A percentile compares a stretch with the other conserved stretches of the same genome.
Conservation (phyloP, 2,113 vertebrate genomes). For the Sclerurus mexicanus region DNA sequence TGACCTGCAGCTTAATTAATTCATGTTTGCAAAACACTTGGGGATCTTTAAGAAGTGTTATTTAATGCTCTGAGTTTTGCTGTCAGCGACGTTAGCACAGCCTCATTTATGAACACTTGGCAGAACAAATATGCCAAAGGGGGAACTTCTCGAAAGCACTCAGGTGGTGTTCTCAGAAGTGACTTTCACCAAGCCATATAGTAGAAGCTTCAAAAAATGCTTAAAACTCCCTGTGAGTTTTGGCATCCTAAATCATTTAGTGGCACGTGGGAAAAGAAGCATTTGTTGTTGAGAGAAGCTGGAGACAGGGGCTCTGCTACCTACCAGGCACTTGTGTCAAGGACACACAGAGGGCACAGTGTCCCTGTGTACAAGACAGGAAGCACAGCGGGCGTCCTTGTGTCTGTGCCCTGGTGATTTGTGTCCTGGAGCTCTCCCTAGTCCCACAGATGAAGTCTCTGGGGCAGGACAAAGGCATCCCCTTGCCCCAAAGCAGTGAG, state of each 20-base stretch:
- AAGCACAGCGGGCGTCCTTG: accelerated
- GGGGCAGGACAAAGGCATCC: background rate
- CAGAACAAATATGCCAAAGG: background rate
- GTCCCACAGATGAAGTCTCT: background rate
- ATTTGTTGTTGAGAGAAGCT: background rate
- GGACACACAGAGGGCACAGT: background rate
- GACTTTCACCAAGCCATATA: background rate
- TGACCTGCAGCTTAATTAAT: conserved; percentile 23
- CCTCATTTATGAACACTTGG: background rate
- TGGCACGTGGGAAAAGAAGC: background rate
- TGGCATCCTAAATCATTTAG: background rate
- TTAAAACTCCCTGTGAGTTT: background rate
- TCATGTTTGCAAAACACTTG: background rate
- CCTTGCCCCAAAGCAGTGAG: background rate
- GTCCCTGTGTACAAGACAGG: background rate
- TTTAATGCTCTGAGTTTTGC: background rate
- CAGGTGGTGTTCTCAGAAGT: background rate
- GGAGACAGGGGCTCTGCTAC: background rate
- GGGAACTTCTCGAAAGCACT: background rate
- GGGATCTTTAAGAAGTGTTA: background rate
- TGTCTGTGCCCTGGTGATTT: background rate
- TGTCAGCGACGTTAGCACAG: background rate
- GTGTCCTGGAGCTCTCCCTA: background rate
- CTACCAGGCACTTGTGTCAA: background rate
- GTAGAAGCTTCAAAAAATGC: background rate